Evolutionary conservation across 2,888 invertebrate species (phyloP).

Genomic region (Drosophila nr. medialis): DNA sequence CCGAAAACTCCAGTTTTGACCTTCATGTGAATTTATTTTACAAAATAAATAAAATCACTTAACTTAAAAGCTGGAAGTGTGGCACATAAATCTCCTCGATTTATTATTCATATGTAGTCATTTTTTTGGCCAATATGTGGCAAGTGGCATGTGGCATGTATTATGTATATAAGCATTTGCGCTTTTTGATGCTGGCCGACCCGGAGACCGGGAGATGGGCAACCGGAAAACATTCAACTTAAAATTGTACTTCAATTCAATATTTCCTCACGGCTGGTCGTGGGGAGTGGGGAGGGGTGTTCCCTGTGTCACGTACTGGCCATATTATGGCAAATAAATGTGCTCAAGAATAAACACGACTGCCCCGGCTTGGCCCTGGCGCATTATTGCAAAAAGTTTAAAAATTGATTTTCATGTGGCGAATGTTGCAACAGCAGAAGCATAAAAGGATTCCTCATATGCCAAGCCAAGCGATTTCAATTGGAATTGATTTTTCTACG

Average conservation of each 20-base stretch:
- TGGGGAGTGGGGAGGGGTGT: background rate
- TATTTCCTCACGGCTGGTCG: constrained; percentile 46
- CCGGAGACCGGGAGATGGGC: background rate
- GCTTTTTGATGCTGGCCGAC: constrained; percentile 21
- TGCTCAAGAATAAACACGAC: constrained; percentile 69
- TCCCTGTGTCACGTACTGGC: constrained; percentile 62
- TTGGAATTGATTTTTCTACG: constrained; percentile 77
- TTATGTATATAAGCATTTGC: constrained; percentile 12
- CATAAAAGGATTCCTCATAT: constrained; percentile 74
- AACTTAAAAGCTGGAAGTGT: constrained; percentile 69
- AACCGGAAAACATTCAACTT: constrained; percentile 26
- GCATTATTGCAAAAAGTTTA: constrained; percentile 72
- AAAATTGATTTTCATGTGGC: constrained; percentile 77
- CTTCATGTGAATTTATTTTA: constrained; percentile 8
- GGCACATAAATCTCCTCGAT: constrained; percentile 73
- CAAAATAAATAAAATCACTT: constrained; percentile 73
- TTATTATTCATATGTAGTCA: constrained; percentile 78
- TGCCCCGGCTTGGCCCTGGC: constrained; percentile 17
- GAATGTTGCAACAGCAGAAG: constrained; percentile 44
- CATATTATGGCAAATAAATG: constrained; percentile 83
- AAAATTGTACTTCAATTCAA: constrained; percentile 62
- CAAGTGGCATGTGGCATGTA: constrained; percentile 7
- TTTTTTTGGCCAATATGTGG: constrained; percentile 42
- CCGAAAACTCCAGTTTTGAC: constrained; percentile 6
- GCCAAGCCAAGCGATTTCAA: constrained; percentile 49